Conservation (phyloP, 2,888 invertebrate species). For the Epirrita christyi region DNA sequence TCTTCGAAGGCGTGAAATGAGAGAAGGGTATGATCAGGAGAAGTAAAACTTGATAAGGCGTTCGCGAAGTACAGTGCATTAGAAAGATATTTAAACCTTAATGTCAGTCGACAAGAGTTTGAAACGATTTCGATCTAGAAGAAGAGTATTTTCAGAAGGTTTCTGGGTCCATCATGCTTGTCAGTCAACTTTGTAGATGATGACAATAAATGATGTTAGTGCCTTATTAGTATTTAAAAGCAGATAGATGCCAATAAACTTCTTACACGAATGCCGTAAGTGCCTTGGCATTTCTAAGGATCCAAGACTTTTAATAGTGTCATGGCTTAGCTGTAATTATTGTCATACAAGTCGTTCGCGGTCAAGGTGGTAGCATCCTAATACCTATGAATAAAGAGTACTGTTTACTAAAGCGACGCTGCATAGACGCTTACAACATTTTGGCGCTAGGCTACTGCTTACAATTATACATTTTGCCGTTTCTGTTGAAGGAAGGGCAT, state of each 20-base stretch:
- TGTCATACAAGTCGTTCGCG: slow-evolving; percentile 53
- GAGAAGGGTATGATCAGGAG: too few relatives aligned
- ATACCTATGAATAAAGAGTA: slow-evolving; percentile 9
- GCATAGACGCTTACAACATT: background rate
- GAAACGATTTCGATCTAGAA: too few relatives aligned
- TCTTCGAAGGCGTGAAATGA: background rate
- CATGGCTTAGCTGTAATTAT: slow-evolving; percentile 64
- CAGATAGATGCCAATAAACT: slow-evolving; percentile 35
- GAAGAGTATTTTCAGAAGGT: too few relatives aligned
- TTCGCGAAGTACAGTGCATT: too few relatives aligned
- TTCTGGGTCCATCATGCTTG: too few relatives aligned
- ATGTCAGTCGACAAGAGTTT: too few relatives aligned
- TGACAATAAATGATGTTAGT: slow-evolving; percentile 5
- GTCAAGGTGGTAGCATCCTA: slow-evolving; percentile 76
- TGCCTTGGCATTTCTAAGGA: slow-evolving; percentile 34
- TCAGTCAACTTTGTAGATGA: background rate
- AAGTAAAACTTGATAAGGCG: too few relatives aligned
- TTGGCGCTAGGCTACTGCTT: too few relatives aligned
- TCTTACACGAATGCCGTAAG: slow-evolving; percentile 17
- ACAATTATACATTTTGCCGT: too few relatives aligned
- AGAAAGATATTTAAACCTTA: too few relatives aligned
- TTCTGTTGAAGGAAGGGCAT: too few relatives aligned
- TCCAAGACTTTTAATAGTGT: slow-evolving; percentile 65
- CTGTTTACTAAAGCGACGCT: slow-evolving; percentile 1
- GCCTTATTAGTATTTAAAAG: slow-evolving; percentile 31